A percentile compares a stretch with the other conserved stretches of the same genome.
These are phyloP conservation scores for Neuroterus valhalla DNA, from an alignment of 1,140 invertebrate genomes.

Conservation along the genomic window DNA sequence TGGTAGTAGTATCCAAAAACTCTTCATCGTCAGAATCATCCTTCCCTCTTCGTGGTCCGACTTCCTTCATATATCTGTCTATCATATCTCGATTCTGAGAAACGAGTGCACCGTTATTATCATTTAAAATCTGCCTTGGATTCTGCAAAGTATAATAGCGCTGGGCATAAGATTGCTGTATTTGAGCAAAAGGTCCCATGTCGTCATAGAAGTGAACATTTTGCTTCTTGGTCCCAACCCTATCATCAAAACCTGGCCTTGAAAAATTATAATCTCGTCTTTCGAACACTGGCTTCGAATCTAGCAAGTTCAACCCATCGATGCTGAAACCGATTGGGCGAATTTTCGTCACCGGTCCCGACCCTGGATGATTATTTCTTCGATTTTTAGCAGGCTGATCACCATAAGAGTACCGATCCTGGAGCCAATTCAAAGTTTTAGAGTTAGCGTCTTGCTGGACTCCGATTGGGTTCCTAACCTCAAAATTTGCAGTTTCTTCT, in stretches of 20 bases:
- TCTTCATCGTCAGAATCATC: conserved; percentile 71
- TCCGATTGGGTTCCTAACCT: not conserved
- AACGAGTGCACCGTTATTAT: conserved; percentile 52
- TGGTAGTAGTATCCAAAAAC: conserved; percentile 71
- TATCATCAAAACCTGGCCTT: conserved; percentile 54
- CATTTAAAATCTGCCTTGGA: conserved; percentile 45
- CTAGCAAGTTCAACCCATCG: conserved; percentile 31
- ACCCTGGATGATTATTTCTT: conserved; percentile 34
- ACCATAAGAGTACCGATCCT: conserved; percentile 61
- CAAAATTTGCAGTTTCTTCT: not conserved
- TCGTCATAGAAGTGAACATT: conserved; percentile 51
- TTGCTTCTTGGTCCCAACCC: conserved; percentile 43
- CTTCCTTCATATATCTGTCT: conserved; percentile 60
- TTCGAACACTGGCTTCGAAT: conserved; percentile 15
- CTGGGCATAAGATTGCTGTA: conserved; percentile 59
- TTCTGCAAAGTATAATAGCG: conserved; percentile 38
- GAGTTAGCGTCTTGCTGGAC: conserved; percentile 46
- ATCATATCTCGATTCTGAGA: conserved; percentile 62
- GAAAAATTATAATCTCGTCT: conserved; percentile 38
- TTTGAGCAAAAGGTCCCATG: conserved; percentile 58
- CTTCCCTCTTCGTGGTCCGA: conserved; percentile 42
- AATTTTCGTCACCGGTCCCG: conserved; percentile 45
- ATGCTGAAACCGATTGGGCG: conserved; percentile 46
- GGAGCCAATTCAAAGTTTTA: conserved; percentile 62
- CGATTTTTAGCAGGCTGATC: not conserved